phyloP scores from a whole-genome alignment of 2,113 vertebrate genomes.

The Octodon degus region DNA sequence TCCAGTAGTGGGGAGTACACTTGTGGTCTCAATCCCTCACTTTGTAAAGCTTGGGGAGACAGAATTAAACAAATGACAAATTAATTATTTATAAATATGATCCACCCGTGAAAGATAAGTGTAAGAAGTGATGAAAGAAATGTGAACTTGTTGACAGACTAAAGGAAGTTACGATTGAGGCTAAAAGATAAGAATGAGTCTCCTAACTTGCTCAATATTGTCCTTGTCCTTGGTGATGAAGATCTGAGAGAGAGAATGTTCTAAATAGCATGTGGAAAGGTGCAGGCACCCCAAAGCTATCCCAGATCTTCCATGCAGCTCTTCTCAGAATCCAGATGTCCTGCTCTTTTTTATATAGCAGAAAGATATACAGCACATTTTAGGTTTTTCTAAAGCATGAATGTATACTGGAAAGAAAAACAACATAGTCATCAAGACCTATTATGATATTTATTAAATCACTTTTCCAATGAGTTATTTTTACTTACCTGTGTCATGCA shows the following conservation, averaged over 20 bases:
- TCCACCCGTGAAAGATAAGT: neutral
- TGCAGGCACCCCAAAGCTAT: neutral
- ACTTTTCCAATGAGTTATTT: slow-evolving; percentile 58
- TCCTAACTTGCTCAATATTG: neutral
- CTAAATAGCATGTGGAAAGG: slow-evolving; percentile 28
- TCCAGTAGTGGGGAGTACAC: neutral
- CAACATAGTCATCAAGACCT: slow-evolving; percentile 28
- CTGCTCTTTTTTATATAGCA: slow-evolving; percentile 32
- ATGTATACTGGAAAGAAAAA: neutral
- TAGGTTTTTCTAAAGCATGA: slow-evolving; percentile 17
- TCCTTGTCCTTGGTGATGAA: neutral
- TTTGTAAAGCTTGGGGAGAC: neutral
- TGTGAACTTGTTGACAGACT: neutral
- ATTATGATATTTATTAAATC: slow-evolving; percentile 69
- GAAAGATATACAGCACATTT: neutral
- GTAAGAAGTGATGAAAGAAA: neutral
- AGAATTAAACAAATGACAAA: slow-evolving; percentile 31
- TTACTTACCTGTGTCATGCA: slow-evolving; percentile 42
- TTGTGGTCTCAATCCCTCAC: neutral
- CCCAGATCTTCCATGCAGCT: neutral
- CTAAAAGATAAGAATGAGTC: neutral
- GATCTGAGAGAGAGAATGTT: neutral
- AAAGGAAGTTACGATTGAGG: neutral
- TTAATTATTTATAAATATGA: slow-evolving; percentile 33
- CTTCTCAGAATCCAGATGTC: neutral